Evolutionary conservation across 2,888 invertebrate genomes (phyloP).

Genomic region (Drosophila flavopinicola): DNA sequence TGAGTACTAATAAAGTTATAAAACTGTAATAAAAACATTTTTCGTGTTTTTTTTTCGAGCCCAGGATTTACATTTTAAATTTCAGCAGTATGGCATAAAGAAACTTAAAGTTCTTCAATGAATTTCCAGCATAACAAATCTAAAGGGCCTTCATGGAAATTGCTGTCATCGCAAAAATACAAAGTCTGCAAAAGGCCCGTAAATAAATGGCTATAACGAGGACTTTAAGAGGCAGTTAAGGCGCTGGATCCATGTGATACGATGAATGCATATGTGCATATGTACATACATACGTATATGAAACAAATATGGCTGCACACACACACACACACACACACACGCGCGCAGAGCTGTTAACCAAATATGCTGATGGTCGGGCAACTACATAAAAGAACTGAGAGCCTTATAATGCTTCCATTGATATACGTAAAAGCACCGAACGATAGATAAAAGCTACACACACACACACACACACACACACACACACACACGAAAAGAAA

Average conservation of each 20-base stretch:
- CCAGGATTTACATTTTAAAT: background rate
- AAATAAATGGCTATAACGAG: slow-evolving; percentile 53
- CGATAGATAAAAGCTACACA: slow-evolving; percentile 33
- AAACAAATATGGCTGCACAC: slow-evolving; percentile 55
- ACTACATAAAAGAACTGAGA: slow-evolving; percentile 49
- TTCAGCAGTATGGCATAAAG: background rate
- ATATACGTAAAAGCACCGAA: slow-evolving; percentile 53
- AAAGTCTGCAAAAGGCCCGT: slow-evolving; percentile 32
- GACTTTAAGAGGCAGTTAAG: slow-evolving; percentile 58
- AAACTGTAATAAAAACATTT: slow-evolving; percentile 52
- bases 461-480: slow-evolving; percentile 19
- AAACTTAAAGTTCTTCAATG: background rate
- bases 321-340: slow-evolving; percentile 19
- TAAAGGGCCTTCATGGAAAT: slow-evolving; percentile 15
- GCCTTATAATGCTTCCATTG: slow-evolving; percentile 55
- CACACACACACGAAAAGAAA: slow-evolving; percentile 37
- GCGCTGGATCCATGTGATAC: slow-evolving; percentile 44
- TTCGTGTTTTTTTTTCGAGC: slow-evolving; percentile 6
- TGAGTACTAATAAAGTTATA: slow-evolving; percentile 75
- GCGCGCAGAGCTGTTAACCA: slow-evolving; percentile 50
- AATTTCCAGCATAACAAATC: background rate
- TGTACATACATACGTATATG: slow-evolving; percentile 31
- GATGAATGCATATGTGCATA: slow-evolving; percentile 26
- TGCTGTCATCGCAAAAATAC: slow-evolving; percentile 19
- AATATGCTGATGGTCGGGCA: slow-evolving; percentile 58